A percentile compares a stretch with the other conserved stretches of the same genome.
These are phyloP conservation scores for Halichoerus grypus DNA, from an alignment of 2,113 vertebrate genomes.

Conservation along the genomic window DNA sequence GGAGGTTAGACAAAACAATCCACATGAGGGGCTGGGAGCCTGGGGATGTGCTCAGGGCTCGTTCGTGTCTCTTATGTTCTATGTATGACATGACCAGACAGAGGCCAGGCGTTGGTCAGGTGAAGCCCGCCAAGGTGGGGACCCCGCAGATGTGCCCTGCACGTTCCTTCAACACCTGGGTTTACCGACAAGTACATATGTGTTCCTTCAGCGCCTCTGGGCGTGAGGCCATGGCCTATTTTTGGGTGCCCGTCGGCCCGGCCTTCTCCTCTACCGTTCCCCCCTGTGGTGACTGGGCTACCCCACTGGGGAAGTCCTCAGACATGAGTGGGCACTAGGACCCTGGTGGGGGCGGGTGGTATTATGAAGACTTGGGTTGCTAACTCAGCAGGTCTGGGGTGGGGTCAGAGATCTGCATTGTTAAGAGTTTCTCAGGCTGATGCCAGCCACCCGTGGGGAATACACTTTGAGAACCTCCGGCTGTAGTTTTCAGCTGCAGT, in stretches of 20 bases:
- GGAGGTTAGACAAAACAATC: background rate
- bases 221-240: fast-evolving
- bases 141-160: fast-evolving
- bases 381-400: fast-evolving
- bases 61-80: background rate
- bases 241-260: too few relatives aligned
- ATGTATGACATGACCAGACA: fast-evolving
- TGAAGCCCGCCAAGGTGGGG: fast-evolving
- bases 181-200: fast-evolving
- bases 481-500: background rate
- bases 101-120: background rate
- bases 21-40: background rate
- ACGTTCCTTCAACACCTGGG: fast-evolving
- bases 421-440: background rate
- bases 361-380: too few relatives aligned
- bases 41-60: background rate
- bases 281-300: too few relatives aligned
- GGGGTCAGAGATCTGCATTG: fast-evolving
- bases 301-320: fast-evolving
- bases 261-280: too few relatives aligned
- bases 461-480: fast-evolving
- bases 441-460: background rate
- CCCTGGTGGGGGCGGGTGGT: fast-evolving
- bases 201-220: fast-evolving
- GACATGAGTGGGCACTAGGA: background rate